phyloP scores from a whole-genome alignment of 1,140 invertebrate species.

The Zaprionus tsacasi region DNA sequence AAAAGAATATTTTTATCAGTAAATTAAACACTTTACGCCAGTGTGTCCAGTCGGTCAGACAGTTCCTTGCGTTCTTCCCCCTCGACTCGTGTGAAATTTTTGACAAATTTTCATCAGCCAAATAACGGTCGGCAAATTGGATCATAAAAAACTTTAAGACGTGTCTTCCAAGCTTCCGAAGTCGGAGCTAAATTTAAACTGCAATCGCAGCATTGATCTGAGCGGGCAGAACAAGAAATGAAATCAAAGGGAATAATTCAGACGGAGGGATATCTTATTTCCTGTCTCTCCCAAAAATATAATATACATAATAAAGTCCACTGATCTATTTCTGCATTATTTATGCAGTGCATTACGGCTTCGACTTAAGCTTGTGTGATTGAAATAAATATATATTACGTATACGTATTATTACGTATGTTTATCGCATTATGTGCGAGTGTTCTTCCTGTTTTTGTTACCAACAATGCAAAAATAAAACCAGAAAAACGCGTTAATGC shows the following conservation, averaged over 20 bases:
- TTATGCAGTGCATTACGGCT: slow-evolving; percentile 18
- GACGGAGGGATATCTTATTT: not conserved
- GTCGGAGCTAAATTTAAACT: slow-evolving; percentile 36
- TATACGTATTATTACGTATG: not conserved
- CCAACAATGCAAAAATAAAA: slow-evolving; percentile 62
- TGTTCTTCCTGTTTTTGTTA: slow-evolving; percentile 61
- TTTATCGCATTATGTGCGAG: slow-evolving; percentile 24
- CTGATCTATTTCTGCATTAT: not conserved
- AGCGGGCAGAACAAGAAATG: not conserved
- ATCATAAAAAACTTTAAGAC: slow-evolving; percentile 52
- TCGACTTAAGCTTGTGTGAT: slow-evolving; percentile 20
- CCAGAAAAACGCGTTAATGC: slow-evolving; percentile 64
- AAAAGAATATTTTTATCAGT: slow-evolving; percentile 81
- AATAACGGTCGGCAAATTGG: slow-evolving; percentile 38
- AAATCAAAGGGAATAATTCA: not conserved
- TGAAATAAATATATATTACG: not conserved
- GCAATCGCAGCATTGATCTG: slow-evolving; percentile 4
- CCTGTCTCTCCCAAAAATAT: not conserved
- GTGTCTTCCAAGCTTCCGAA: slow-evolving; percentile 24
- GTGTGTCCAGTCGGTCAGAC: slow-evolving; percentile 2
- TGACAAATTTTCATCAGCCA: slow-evolving; percentile 40
- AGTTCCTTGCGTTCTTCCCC: not conserved
- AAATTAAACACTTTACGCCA: slow-evolving; percentile 70
- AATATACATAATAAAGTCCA: not conserved
- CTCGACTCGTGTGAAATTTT: slow-evolving; percentile 20